phyloP scores from a whole-genome alignment of 1,140 invertebrate genomes.

The Brachionus koreanus region DNA sequence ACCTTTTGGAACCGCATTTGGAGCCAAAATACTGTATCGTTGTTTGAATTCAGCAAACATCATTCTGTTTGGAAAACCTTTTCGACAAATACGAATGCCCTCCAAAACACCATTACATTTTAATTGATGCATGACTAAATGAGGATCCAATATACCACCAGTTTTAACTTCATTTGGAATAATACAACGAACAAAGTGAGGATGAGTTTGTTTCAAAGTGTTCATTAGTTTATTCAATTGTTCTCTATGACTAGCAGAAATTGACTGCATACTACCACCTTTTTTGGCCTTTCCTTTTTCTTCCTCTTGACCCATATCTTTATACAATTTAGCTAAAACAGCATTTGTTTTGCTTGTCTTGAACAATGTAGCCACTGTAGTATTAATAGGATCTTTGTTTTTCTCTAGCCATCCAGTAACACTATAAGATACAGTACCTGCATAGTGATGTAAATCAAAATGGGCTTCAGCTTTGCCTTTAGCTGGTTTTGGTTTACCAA shows the following conservation, averaged over 20 bases:
- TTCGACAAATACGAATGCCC: conserved; percentile 99
- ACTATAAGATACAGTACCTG: conserved; percentile 73
- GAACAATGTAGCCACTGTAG: conserved; percentile 71
- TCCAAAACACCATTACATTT: conserved; percentile 99
- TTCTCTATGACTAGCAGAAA: conserved; percentile 82
- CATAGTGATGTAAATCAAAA: conserved; percentile 98
- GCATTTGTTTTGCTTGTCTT: conserved; percentile 13
- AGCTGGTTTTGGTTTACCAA: conserved; percentile 90
- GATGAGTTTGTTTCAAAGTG: conserved; percentile 87
- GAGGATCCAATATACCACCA: conserved; percentile 92
- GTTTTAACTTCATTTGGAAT: conserved; percentile 98
- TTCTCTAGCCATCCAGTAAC: conserved; percentile 97
- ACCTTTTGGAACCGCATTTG: conserved; percentile 72
- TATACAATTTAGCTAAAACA: conserved; percentile 14
- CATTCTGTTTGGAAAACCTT: conserved; percentile 99
- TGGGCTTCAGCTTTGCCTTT: conserved; percentile 91
- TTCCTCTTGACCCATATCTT: conserved; percentile 40
- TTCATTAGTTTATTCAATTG: conserved; percentile 95
- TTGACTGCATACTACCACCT: conserved; percentile 91
- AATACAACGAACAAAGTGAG: conserved; percentile 99
- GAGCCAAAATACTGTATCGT: conserved; percentile 97
- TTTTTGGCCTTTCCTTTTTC: conserved; percentile 73
- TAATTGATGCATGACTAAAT: conserved; percentile 92
- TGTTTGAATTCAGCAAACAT: conserved; percentile 99
- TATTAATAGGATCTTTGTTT: conserved; percentile 99